These are phyloP conservation scores for Lytechinus pictus DNA, from an alignment of 35 echinoderm and acorn worm species.

Conservation along the genomic window DNA sequence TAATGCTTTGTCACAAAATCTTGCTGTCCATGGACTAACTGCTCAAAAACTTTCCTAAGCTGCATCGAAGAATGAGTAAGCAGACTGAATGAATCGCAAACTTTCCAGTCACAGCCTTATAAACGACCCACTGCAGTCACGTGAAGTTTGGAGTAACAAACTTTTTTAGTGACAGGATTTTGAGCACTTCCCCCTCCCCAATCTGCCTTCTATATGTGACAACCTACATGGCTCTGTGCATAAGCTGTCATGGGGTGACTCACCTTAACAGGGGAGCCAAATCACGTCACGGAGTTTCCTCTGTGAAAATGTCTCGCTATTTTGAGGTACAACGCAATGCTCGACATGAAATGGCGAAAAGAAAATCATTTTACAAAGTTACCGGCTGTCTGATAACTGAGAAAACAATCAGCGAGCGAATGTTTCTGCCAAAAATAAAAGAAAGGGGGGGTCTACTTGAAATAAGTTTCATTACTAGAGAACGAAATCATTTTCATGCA, in stretches of 20 bases:
- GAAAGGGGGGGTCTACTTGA: neutral
- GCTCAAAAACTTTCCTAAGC: neutral
- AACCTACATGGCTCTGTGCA: neutral
- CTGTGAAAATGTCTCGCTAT: neutral
- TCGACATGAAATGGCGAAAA: neutral
- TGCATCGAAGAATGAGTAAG: neutral
- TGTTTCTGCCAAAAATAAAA: neutral
- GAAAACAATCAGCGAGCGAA: neutral
- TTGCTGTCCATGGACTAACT: neutral
- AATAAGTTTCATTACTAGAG: neutral
- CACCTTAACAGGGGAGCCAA: neutral
- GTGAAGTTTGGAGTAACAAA: neutral
- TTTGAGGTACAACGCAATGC: neutral
- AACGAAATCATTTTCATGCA: too few relatives aligned
- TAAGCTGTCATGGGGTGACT: neutral
- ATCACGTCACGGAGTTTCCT: neutral
- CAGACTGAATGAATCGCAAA: neutral
- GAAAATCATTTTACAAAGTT: neutral
- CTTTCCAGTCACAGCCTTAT: neutral
- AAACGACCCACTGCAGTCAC: neutral
- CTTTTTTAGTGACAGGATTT: conserved; percentile 3
- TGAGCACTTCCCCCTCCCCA: neutral
- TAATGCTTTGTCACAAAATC: neutral
- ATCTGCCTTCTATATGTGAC: neutral
- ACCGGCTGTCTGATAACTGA: neutral